Evolutionary conservation across 1,140 invertebrate genomes (phyloP), one percentile per base, ranked within the genome.

Genomic region (Halesus radiatus): DNA sequence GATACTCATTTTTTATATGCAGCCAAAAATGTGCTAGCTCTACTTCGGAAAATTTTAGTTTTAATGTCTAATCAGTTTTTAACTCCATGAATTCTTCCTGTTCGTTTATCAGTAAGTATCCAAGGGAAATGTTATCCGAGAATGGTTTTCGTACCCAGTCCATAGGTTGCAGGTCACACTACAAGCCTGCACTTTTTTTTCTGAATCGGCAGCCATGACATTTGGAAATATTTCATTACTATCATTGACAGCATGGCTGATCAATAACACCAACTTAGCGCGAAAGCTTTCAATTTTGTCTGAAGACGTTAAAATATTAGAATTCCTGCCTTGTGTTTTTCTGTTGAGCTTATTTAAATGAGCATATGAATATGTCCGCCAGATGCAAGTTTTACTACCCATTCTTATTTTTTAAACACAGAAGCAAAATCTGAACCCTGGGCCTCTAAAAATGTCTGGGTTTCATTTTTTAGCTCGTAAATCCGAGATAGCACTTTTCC

Each of bases 221-320:
- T 29, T 29, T 29, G 26, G 26, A 29, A 29, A 29, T 5, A 29
- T 29, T 29, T 29, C 26, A 29, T 29, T 29, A 29, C 26, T 29
- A 29, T 5, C 26, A 5, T 29, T 29, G 26, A 29, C 26, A 29
- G 26, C 26, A 5, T 29, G 26, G 26, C 26, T 29, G 26, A 29
- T 29, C 26, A 2, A 29, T 29, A 29, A 5, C 26, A 29, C 26
- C 26, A 29, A 29, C 26, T 29, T 29, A 29, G 26, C 5, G 26
- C 26, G 26, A 29, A 29, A 68, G 64, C 70, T 74, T 53, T 54
- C 70, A 18, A 52, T 74, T 52, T 74, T 74, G 70, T 74, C 70
- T 20, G 70, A 74, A 53, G 70, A 74, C 70, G 37, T 53, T 74
- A 74, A 74, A 74, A 74, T 74, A 74, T 74, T 74, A 74, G 70